Percentiles rank a stretch among this genome's conserved stretches.
These are phyloP conservation scores for Conops quadrifasciatus DNA, from an alignment of 2,888 invertebrate genomes.

Conservation along the genomic window DNA sequence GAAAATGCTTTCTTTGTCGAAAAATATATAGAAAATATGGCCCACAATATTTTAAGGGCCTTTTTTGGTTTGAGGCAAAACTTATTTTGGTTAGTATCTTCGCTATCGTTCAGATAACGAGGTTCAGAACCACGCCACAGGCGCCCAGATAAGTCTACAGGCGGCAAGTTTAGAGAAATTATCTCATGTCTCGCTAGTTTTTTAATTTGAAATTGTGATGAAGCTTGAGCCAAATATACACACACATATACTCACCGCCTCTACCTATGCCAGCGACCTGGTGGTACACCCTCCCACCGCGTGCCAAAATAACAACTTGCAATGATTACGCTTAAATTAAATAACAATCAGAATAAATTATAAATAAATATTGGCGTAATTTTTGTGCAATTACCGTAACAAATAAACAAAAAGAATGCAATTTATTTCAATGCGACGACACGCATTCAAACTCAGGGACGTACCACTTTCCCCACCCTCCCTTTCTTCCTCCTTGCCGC, in stretches of 20 bases:
- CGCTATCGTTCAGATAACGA: no score
- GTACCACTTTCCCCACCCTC: not conserved
- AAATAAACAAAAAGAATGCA: conserved; percentile 22
- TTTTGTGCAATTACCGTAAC: conserved; percentile 26
- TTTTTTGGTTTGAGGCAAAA: no score
- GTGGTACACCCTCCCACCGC: not conserved
- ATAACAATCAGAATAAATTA: conserved; percentile 36
- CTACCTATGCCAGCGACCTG: no score
- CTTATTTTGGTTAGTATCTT: no score
- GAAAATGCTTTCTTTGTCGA: no score
- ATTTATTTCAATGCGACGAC: conserved; percentile 9
- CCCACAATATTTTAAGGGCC: no score
- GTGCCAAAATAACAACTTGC: conserved; percentile 13
- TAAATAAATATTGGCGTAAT: conserved; percentile 33
- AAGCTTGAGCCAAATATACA: no score
- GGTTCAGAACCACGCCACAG: no score
- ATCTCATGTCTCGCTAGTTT: not conserved
- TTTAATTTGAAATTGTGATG: not conserved
- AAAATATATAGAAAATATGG: no score
- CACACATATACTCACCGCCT: no score
- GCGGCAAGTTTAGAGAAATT: no score
- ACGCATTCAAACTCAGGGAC: not conserved
- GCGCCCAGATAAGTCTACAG: no score
- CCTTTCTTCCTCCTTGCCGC: not conserved
- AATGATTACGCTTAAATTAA: conserved; percentile 32